phyloP scores from a whole-genome alignment of 1,140 invertebrate species.

The Halyomorpha halys region DNA sequence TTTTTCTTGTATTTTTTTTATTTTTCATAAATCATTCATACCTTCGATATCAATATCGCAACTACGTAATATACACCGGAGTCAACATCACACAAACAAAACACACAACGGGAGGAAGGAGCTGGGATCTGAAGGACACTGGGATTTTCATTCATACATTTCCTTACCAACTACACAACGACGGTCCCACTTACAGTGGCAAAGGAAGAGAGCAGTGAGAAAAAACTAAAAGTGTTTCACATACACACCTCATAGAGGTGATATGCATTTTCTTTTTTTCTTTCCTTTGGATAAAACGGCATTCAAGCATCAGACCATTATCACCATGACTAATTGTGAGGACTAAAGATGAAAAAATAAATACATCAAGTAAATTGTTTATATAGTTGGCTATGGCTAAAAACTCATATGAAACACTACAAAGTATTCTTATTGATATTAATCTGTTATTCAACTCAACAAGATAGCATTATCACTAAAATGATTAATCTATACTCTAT shows the following conservation, averaged over 20 bases:
- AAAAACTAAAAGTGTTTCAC: too few species aligned
- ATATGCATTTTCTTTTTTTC: background rate
- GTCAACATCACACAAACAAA: slow-evolving; percentile 2
- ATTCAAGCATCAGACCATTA: slow-evolving; percentile 2
- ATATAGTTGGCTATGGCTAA: too few species aligned
- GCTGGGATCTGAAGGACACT: background rate
- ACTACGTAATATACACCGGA: slow-evolving; percentile 10
- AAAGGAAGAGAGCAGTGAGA: slow-evolving; percentile 1
- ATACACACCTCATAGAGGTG: slow-evolving; percentile 1
- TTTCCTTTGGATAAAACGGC: slow-evolving; percentile 13
- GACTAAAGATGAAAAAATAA: too few species aligned
- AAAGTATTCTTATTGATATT: background rate
- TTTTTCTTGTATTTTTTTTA: background rate
- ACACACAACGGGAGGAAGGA: background rate
- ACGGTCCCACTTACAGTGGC: slow-evolving; percentile 8
- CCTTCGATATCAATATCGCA: background rate
- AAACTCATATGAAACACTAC: too few species aligned
- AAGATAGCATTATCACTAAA: slow-evolving; percentile 2
- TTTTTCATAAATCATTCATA: slow-evolving; percentile 1
- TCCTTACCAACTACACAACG: slow-evolving; percentile 15
- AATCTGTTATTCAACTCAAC: slow-evolving; percentile 9
- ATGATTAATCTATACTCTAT: background rate
- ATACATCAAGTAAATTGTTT: too few species aligned
- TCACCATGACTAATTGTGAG: too few species aligned
- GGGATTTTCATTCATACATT: background rate